Conservation (phyloP, 1,140 invertebrate species). For the Rhopalosiphum padi region DNA sequence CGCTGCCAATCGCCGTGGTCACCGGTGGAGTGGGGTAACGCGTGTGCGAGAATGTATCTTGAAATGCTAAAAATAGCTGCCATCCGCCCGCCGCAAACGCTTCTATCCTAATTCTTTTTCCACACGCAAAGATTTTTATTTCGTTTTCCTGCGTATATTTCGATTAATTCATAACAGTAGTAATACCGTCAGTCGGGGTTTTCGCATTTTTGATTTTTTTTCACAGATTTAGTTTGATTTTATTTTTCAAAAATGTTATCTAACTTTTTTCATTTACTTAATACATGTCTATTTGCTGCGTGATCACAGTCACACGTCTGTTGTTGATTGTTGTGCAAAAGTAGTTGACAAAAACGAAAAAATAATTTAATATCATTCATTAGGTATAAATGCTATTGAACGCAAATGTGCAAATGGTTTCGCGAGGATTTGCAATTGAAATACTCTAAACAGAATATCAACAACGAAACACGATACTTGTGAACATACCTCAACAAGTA, state of each 20-base stretch:
- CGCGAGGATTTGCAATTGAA: neutral
- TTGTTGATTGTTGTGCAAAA: neutral
- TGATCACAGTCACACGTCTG: neutral
- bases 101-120: slow-evolving; percentile 24
- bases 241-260: neutral
- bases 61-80: slow-evolving; percentile 42
- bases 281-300: neutral
- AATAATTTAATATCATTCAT: neutral
- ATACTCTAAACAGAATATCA: neutral
- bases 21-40: slow-evolving; percentile 18
- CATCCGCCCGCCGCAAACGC: slow-evolving; percentile 25
- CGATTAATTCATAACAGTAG: slow-evolving; percentile 8
- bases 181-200: neutral
- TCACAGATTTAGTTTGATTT: neutral
- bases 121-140: slow-evolving; percentile 33
- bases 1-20: slow-evolving; percentile 31
- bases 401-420: neutral
- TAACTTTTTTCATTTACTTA: neutral
- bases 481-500: neutral
- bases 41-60: slow-evolving; percentile 49
- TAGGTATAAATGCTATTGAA: neutral
- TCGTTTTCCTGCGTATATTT: slow-evolving; percentile 35
- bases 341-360: too few relatives aligned
- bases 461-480: slow-evolving; percentile 17
- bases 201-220: neutral